phyloP scores from a whole-genome alignment of 2,888 invertebrate species.

The Microplitis manilae region DNA sequence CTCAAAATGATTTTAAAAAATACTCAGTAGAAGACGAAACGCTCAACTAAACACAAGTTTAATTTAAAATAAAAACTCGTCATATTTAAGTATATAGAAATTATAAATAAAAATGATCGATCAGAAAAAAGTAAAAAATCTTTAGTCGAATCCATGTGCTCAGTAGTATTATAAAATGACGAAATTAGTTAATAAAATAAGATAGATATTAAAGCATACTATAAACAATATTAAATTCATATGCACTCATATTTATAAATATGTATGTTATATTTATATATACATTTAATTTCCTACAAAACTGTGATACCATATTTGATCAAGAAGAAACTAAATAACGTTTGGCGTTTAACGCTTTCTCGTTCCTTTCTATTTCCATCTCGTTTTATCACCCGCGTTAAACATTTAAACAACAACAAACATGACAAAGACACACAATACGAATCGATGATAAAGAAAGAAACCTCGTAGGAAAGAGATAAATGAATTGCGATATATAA shows the following conservation, averaged over 20 bases:
- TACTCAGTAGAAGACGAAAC: no score
- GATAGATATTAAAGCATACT: not conserved
- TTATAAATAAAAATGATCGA: not conserved
- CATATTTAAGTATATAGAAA: no score
- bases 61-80: no score
- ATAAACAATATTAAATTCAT: not conserved
- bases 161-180: not conserved
- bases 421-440: slow-evolving; percentile 22
- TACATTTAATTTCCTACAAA: not conserved
- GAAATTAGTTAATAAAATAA: not conserved
- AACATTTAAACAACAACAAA: slow-evolving; percentile 22
- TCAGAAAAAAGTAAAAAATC: not conserved
- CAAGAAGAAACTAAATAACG: slow-evolving; percentile 47
- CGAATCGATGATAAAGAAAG: not conserved
- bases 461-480: not conserved
- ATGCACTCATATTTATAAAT: not conserved
- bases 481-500: not conserved
- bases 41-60: no score
- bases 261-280: not conserved
- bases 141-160: not conserved
- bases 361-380: slow-evolving; percentile 39
- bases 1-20: no score
- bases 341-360: slow-evolving; percentile 52
- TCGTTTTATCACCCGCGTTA: slow-evolving; percentile 14
- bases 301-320: slow-evolving; percentile 57